Base-by-base conservation (phyloP, 1,140 invertebrate genomes). In the Cotesia chilonis region DNA sequence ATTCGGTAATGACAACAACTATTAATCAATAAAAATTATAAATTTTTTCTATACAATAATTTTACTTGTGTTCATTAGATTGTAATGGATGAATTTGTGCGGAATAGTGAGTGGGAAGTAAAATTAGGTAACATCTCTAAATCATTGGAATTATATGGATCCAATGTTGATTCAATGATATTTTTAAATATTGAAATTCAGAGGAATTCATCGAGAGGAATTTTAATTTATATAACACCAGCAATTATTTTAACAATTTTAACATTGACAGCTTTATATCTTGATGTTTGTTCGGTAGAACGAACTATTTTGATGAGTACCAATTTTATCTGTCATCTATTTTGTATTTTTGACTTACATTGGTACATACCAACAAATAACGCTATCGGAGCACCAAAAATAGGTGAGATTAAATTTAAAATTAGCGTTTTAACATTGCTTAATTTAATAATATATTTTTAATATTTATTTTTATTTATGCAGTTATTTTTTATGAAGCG, bases 401-500 rank as follows among this genome's bases (percentile, higher is more conserved):
- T 85, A 68, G 7, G 84, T 85, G 72, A 84, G 81, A 75, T 28
- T 70, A 28, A 38, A 66, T 57, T 61, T 35, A n/a, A 57, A 28
- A 28, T 28, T 28, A 28, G 28, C 28, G 38, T 63, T 41, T 20
- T 64, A 1, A 54, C n/a, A 51, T 41, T 54, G 65, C 3, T 47
- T 60, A 5, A 41, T 28, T 17, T 37, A 38, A 52, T 12, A 63
- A 14, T 68, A 7, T 6, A 47, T 47, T 9, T 41, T 41, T 41
- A 7, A 5, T 41, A 60, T 60, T 28, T 66, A 5, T 47, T 47
- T 65, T 69, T 73, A 35, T 64, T 67, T 72, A 28, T 70, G 80
- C 75, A 89, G 88, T 89, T 9, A 61, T 87, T 4, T 88, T 87
- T 51, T 89, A 87, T 69, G 79, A 84, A 17, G 82, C 84, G 68